Evolutionary conservation across 30 jellyfish, hydroid and myxozoan genomes (phyloP).

Genomic region (Hydractinia echinata): DNA sequence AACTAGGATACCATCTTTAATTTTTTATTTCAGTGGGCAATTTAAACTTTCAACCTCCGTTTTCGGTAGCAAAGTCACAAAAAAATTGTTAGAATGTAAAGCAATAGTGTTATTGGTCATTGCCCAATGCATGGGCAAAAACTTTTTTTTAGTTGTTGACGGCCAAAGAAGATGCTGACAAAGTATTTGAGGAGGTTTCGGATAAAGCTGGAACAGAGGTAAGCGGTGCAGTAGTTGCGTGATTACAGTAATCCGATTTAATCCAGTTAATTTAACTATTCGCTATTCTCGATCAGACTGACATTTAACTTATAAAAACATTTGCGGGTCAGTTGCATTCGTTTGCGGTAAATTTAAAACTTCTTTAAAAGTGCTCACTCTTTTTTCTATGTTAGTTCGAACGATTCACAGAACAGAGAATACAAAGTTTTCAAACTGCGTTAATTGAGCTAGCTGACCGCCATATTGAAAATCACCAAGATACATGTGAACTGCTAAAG

Average conservation of each 20-base stretch:
- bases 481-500: conserved; percentile 34
- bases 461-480: conserved; percentile 47
- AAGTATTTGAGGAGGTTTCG: conserved; percentile 55
- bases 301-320: too few species aligned
- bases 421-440: conserved; percentile 38
- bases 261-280: too few species aligned
- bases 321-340: too few species aligned
- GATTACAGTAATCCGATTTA: not conserved
- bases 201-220: conserved; percentile 56
- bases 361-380: not conserved
- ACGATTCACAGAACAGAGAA: conserved; percentile 46
- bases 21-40: too few species aligned
- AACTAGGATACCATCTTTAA: too few species aligned
- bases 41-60: too few species aligned
- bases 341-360: too few species aligned
- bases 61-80: too few species aligned
- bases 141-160: conserved; percentile 44
- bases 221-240: not conserved
- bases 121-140: not conserved
- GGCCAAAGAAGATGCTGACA: conserved; percentile 63
- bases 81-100: too few species aligned
- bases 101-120: too few species aligned
- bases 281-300: too few species aligned
- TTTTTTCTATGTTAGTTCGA: conserved; percentile 31
- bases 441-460: conserved; percentile 49